phyloP scores from a whole-genome alignment of 2,113 vertebrate genomes.

The Shinisaurus crocodilurus region DNA sequence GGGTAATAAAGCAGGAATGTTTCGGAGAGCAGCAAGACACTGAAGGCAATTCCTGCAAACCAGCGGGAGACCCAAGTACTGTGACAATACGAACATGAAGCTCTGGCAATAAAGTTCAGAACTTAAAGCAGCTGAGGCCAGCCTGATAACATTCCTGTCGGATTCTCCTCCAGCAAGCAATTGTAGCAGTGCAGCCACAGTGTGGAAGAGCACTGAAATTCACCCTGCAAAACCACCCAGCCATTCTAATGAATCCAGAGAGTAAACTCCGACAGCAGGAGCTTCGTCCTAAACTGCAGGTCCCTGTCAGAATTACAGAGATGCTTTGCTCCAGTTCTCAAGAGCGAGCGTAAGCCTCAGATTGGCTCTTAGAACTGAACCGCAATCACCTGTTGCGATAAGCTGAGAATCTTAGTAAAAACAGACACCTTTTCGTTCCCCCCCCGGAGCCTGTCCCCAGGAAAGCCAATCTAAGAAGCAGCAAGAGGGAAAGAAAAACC shows the following conservation, averaged over 20 bases:
- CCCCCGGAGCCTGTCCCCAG: not conserved
- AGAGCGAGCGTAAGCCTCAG: not conserved
- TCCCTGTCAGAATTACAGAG: not conserved
- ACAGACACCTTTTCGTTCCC: not conserved
- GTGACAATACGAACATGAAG: accelerated
- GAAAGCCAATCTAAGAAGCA: not conserved
- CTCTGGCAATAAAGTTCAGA: not conserved
- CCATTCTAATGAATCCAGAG: not conserved
- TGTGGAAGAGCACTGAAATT: not conserved
- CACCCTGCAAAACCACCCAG: not conserved
- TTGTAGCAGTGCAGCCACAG: not conserved
- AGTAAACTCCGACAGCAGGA: not conserved
- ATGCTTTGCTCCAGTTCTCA: not conserved
- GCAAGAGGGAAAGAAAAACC: not conserved
- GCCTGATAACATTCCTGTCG: conserved; percentile 1
- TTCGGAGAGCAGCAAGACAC: conserved; percentile 32
- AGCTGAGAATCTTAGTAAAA: not conserved
- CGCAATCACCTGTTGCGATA: conserved; percentile 1
- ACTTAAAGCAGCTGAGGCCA: not conserved
- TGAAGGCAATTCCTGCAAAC: conserved; percentile 15
- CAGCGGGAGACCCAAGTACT: not conserved
- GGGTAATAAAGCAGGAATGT: conserved; percentile 56
- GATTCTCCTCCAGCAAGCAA: not conserved
- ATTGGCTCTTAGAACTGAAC: not conserved
- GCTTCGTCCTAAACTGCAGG: not conserved